These are phyloP conservation scores for Trissonchulus latispiculum DNA, from an alignment of 2,888 invertebrate species.

Conservation along the genomic window DNA sequence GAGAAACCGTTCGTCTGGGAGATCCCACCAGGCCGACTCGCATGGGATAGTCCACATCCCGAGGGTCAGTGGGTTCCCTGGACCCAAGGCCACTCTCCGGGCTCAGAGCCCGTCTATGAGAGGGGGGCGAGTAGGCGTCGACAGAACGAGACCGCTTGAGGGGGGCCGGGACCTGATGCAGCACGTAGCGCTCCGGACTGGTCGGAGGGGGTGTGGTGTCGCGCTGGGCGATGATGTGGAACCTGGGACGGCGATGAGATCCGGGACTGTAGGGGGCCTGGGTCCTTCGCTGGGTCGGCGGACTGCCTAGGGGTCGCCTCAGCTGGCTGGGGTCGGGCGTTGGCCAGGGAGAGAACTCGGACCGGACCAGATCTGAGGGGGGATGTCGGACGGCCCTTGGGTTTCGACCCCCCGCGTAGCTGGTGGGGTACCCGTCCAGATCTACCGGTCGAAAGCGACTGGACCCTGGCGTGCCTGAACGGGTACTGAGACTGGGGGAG, in stretches of 20 bases:
- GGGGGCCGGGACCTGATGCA: background rate
- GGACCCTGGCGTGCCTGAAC: background rate
- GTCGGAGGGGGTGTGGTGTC: background rate
- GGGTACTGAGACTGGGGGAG: background rate
- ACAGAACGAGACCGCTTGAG: background rate
- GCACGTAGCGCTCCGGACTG: background rate
- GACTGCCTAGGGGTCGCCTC: background rate
- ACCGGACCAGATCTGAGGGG: background rate
- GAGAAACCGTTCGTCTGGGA: no score
- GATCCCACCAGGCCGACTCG: no score
- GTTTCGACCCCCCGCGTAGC: no score
- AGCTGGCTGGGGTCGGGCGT: no score
- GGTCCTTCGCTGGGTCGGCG: background rate
- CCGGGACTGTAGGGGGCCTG: background rate
- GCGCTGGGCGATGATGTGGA: background rate
- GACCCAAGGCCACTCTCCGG: background rate
- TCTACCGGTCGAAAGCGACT: background rate
- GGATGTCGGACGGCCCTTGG: no score
- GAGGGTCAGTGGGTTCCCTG: background rate
- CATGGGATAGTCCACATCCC: no score
- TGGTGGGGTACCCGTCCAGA: background rate
- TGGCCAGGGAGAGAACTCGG: background rate
- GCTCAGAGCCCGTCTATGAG: background rate
- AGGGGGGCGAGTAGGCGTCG: background rate
- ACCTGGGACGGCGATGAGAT: background rate